These are phyloP conservation scores for Hylaeus volcanicus DNA, from an alignment of 1,140 invertebrate genomes.

Conservation along the genomic window DNA sequence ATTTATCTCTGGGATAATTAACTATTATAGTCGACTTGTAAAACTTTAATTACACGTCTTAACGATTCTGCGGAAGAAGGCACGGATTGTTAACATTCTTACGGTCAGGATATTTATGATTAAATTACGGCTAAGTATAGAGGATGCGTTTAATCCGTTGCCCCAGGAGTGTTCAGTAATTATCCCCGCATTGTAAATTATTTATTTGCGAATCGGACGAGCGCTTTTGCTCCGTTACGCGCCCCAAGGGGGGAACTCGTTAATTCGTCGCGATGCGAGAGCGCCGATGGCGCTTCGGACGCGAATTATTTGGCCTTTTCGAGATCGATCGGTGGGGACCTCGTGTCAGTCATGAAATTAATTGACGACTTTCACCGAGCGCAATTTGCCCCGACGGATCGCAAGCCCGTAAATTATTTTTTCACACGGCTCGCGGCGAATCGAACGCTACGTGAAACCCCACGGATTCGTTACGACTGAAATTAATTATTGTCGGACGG, in stretches of 20 bases:
- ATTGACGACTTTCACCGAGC: conserved; percentile 38
- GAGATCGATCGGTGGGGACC: background rate
- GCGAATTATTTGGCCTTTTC: conserved; percentile 7
- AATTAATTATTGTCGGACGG: conserved; percentile 22
- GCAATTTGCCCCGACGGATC: conserved; percentile 21
- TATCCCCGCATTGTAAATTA: conserved; percentile 14
- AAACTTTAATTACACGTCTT: conserved; percentile 22
- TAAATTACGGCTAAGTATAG: conserved; percentile 18
- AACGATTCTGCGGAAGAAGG: background rate
- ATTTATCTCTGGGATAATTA: background rate
- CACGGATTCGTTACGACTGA: conserved; percentile 20
- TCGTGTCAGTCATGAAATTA: conserved; percentile 17
- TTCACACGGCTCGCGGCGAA: background rate
- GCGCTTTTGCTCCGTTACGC: background rate
- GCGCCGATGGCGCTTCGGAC: background rate
- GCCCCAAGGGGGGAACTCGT: background rate
- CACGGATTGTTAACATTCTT: background rate
- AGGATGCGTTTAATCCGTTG: background rate
- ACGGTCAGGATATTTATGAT: conserved; percentile 23
- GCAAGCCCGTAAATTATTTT: conserved; percentile 15
- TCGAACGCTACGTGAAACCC: conserved; percentile 26
- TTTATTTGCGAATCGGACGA: conserved; percentile 22
- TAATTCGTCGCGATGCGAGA: background rate
- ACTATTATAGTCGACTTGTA: conserved; percentile 6
- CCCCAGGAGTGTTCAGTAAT: background rate